Evolutionary conservation across 2,888 invertebrate genomes (phyloP), one percentile per base, ranked within the genome.

Genomic region (Axea sp.): DNA sequence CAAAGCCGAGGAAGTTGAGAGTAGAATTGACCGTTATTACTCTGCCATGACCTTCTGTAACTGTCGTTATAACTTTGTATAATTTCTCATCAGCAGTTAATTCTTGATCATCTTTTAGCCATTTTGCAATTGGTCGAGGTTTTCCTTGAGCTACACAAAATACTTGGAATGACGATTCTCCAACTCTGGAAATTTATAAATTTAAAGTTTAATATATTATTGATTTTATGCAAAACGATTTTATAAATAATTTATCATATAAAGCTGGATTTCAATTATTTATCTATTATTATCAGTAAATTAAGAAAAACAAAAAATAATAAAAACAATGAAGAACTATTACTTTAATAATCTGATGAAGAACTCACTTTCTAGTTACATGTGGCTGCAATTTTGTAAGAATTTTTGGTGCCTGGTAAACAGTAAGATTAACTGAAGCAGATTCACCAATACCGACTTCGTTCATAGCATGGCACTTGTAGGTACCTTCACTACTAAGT

Each of bases 391-490:
- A 89, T 81, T 96, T 95, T 49, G 92, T 91, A 78, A 94, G 91
- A 83, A 97, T 94, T 75, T 93, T 93, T 0, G 97, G 97, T 0
- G 96, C 94, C 84, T 96, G 96, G 84, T 96, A 93, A 0, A 97
- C 96, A 85, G 95, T 94, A 15, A 97, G 90, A 22, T 92, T 92
- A 31, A 96, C 95, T 0, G 94, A 93, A 0, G 95, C 95, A 77
- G 93, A 90, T 76, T 95, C 94, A 0, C 96, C 96, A 76, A 93
- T 93, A 0, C 97, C 97, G 76, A 96, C 90, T 85, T 95, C 96
- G 86, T 97, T 97, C 53, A 93, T 93, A 0, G 96, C 96, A 84
- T 96, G 95, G 83, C 97, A 97, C 83, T 94, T 94, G 88, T 97
- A 97, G 35, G 93, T 92, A 1, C 96, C 97, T 88, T 97, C 96